phyloP scores from a whole-genome alignment of 2,888 invertebrate species.

The Parasteatoda lunata region DNA sequence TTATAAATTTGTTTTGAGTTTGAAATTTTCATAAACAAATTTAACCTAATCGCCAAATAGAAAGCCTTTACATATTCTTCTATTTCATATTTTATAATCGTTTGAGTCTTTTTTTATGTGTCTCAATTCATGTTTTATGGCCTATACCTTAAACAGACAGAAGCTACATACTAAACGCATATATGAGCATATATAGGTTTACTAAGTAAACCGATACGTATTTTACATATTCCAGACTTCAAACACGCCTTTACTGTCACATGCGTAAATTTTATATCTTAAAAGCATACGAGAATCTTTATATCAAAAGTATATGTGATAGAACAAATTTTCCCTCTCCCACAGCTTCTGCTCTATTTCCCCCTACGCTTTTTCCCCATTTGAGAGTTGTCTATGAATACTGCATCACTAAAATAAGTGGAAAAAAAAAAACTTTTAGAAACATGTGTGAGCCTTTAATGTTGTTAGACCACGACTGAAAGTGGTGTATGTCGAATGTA shows the following conservation, averaged over 20 bases:
- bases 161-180: neutral
- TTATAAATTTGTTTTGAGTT: too few relatives aligned
- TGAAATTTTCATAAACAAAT: too few relatives aligned
- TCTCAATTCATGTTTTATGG: neutral
- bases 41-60: too few relatives aligned
- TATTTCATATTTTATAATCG: too few relatives aligned
- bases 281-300: slow-evolving; percentile 42
- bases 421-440: slow-evolving; percentile 28
- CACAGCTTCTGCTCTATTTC: neutral
- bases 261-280: slow-evolving; percentile 65
- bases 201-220: slow-evolving; percentile 21
- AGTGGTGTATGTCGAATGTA: slow-evolving; percentile 24
- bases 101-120: too few relatives aligned
- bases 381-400: slow-evolving; percentile 48
- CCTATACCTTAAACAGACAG: neutral
- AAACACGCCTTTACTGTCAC: slow-evolving; percentile 34
- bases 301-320: slow-evolving; percentile 21
- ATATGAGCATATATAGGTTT: slow-evolving; percentile 6
- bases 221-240: slow-evolving; percentile 53
- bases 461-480: slow-evolving; percentile 11
- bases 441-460: slow-evolving; percentile 34
- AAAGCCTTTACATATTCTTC: too few relatives aligned
- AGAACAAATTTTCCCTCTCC: slow-evolving; percentile 38
- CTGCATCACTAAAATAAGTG: slow-evolving; percentile 29
- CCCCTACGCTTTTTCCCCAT: neutral